These are phyloP conservation scores for Epirrhoe tristata DNA, from an alignment of 2,888 invertebrate genomes.

Conservation along the genomic window DNA sequence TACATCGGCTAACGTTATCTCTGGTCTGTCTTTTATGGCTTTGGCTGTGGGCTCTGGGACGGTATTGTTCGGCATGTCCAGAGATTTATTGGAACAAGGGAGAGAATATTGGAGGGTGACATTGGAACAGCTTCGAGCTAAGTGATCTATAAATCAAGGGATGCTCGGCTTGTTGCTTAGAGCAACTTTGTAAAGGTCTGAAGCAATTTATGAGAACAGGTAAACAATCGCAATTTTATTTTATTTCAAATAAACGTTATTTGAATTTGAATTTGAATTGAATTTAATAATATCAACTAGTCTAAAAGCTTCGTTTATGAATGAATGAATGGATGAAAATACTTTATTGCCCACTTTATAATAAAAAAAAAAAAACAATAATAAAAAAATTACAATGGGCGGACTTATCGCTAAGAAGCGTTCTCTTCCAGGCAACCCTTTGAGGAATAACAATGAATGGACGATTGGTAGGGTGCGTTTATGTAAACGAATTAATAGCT, in stretches of 20 bases:
- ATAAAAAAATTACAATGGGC: no score
- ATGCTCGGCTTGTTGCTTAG: constrained; percentile 19
- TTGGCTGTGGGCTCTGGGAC: constrained; percentile 38
- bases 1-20: constrained; percentile 59
- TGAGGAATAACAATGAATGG: no score
- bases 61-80: constrained; percentile 33
- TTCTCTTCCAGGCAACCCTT: no score
- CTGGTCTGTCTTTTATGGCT: constrained; percentile 64
- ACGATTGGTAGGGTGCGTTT: no score
- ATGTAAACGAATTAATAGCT: no score
- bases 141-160: constrained; percentile 43
- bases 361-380: no score
- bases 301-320: no score
- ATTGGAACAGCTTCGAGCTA: constrained; percentile 32
- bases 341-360: not conserved
- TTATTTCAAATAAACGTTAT: no score
- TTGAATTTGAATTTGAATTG: no score
- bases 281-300: no score
- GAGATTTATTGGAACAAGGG: constrained; percentile 44
- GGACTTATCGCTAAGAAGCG: no score
- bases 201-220: constrained; percentile 1
- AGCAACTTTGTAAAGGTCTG: not conserved
- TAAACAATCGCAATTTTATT: not conserved
- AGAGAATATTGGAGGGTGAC: constrained; percentile 44
- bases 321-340: no score